phyloP scores from a whole-genome alignment of 2,888 invertebrate genomes.

The Drosophila lutescens region DNA sequence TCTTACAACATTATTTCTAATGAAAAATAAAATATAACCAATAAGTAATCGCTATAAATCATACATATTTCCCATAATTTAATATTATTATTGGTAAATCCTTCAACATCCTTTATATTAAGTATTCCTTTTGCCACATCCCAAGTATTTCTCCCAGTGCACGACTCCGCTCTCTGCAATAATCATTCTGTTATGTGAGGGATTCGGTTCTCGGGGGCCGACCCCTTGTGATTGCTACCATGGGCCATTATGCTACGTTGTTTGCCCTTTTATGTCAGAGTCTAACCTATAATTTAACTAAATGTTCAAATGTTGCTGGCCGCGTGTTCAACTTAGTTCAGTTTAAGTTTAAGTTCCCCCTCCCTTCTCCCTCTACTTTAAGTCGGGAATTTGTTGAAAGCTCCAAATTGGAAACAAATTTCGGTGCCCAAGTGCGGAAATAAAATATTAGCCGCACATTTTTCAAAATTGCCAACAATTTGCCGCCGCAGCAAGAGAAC shows the following conservation, averaged over 20 bases:
- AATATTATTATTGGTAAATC: too few relatives aligned
- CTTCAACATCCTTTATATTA: too few relatives aligned
- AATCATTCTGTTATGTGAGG: constrained; percentile 74
- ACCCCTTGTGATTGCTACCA: constrained; percentile 70
- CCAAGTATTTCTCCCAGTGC: constrained; percentile 4
- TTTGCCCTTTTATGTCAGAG: constrained; percentile 80
- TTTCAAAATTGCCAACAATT: constrained; percentile 46
- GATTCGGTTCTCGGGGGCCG: constrained; percentile 35
- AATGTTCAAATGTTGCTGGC: constrained; percentile 78
- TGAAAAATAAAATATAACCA: too few relatives aligned
- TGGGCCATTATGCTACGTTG: constrained; percentile 78
- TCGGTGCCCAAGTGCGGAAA: constrained; percentile 77
- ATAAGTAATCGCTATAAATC: too few relatives aligned
- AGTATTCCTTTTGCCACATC: neutral
- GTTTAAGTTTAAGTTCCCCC: constrained; percentile 1
- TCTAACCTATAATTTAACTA: constrained; percentile 82
- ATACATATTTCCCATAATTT: too few relatives aligned
- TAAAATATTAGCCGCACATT: constrained; percentile 76
- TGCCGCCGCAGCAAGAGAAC: constrained; percentile 7
- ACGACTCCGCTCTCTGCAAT: constrained; percentile 54
- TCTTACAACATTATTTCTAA: too few relatives aligned
- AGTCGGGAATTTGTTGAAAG: constrained; percentile 67
- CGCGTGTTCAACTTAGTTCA: constrained; percentile 34
- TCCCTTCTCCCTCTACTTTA: neutral
- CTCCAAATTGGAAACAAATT: constrained; percentile 73